Evolutionary conservation across 1,140 invertebrate species (phyloP).

Genomic region (Melipona quadrifasciata): DNA sequence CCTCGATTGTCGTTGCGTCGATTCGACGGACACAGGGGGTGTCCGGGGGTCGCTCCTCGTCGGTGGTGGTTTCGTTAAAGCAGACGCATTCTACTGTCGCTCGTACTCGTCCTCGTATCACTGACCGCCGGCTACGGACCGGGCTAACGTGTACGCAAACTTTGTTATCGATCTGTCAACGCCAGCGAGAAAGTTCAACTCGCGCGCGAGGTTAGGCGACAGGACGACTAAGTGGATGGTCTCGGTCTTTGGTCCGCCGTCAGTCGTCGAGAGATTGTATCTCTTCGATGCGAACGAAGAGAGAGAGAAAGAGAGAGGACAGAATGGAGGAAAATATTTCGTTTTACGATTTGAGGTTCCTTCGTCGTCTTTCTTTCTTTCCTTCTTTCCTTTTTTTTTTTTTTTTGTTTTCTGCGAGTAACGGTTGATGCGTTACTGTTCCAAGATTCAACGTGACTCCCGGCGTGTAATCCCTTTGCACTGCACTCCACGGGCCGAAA

Average conservation of each 20-base stretch:
- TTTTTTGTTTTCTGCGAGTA: too few relatives aligned
- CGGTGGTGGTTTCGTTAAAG: background rate
- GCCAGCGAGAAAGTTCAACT: constrained; percentile 70
- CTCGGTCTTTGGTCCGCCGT: background rate
- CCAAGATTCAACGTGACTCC: background rate
- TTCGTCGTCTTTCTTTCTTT: too few relatives aligned
- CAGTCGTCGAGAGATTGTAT: too few relatives aligned
- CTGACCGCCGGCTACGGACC: constrained; percentile 44
- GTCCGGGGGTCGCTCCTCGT: too few relatives aligned
- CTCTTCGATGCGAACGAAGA: background rate
- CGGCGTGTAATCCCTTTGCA: background rate
- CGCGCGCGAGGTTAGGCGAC: constrained; percentile 46
- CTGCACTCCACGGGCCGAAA: background rate
- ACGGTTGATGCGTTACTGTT: background rate
- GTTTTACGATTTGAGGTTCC: background rate
- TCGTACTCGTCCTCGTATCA: background rate
- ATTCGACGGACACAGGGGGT: too few relatives aligned
- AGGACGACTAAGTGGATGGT: background rate
- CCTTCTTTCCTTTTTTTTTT: background rate
- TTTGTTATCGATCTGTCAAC: constrained; percentile 75
- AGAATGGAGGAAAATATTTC: background rate
- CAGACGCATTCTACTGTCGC: constrained; percentile 36
- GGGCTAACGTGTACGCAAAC: constrained; percentile 63
- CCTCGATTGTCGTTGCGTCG: background rate
- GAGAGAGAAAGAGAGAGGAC: background rate